phyloP scores from a whole-genome alignment of 2,888 invertebrate species.

The Eupithecia pulchellata region DNA sequence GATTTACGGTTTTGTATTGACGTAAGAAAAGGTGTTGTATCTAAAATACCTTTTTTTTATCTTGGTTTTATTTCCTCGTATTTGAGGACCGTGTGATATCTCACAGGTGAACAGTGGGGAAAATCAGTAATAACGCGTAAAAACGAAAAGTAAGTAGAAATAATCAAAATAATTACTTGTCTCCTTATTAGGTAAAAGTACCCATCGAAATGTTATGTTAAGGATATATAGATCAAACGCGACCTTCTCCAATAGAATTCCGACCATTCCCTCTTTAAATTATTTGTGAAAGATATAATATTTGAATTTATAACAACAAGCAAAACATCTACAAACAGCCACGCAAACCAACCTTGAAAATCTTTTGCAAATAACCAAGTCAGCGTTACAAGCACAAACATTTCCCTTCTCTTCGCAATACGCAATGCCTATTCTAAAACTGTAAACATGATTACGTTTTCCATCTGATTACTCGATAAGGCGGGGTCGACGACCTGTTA shows the following conservation, averaged over 20 bases:
- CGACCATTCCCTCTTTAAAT: background rate
- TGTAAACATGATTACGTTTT: constrained; percentile 34
- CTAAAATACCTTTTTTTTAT: background rate
- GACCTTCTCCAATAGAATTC: background rate
- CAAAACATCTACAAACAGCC: background rate
- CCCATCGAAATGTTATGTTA: background rate
- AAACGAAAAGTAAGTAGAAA: no score
- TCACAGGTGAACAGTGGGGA: no score
- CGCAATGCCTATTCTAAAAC: constrained; percentile 18
- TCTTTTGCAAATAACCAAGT: constrained; percentile 20
- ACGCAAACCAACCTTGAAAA: constrained; percentile 31
- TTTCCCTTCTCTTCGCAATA: constrained; percentile 4
- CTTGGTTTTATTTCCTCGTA: background rate
- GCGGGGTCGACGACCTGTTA: constrained; percentile 49
- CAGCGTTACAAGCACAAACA: constrained; percentile 8
- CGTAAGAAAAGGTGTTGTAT: background rate
- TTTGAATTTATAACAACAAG: background rate
- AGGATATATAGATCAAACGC: background rate
- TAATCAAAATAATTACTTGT: background rate
- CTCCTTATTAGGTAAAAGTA: background rate
- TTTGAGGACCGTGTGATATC: no score
- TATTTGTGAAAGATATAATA: background rate
- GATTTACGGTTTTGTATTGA: background rate
- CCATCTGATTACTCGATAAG: constrained; percentile 38
- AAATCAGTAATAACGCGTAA: no score